Conservation (phyloP, 2,888 invertebrate species). For the Thera obeliscata region DNA sequence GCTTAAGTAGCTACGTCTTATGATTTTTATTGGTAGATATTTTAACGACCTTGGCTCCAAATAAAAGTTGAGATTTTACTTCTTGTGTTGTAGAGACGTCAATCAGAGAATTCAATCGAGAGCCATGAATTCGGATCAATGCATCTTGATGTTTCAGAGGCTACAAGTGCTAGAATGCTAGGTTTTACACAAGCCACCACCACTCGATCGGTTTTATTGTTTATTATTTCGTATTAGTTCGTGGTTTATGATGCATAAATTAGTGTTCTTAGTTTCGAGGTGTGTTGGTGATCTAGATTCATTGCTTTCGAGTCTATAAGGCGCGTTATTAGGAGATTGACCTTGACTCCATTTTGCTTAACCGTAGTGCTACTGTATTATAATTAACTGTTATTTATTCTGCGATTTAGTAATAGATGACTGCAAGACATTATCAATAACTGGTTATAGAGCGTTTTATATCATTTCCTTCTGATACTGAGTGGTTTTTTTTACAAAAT, state of each 20-base stretch:
- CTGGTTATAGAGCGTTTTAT: constrained; percentile 16
- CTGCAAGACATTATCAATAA: constrained; percentile 21
- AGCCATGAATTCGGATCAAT: too few relatives aligned
- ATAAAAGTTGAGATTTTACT: constrained; percentile 18
- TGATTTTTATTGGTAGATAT: not conserved
- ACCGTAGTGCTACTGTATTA: constrained; percentile 31
- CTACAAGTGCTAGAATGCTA: too few relatives aligned
- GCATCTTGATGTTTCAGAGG: too few relatives aligned
- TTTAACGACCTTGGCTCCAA: constrained; percentile 20
- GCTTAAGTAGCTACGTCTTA: too few relatives aligned
- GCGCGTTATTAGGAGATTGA: constrained; percentile 34
- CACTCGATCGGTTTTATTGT: too few relatives aligned
- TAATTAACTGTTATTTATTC: constrained; percentile 21
- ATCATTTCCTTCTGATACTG: constrained; percentile 16
- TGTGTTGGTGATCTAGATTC: too few relatives aligned
- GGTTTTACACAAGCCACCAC: too few relatives aligned
- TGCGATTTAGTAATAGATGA: constrained; percentile 13
- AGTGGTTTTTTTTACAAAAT: constrained; percentile 7
- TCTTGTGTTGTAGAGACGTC: constrained; percentile 19
- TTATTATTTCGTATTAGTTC: too few relatives aligned
- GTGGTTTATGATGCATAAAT: too few relatives aligned
- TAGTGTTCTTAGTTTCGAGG: too few relatives aligned
- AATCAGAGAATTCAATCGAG: constrained; percentile 11
- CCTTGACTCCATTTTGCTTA: constrained; percentile 37
- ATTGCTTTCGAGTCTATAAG: not conserved